Conservation (phyloP, 2,113 vertebrate species). For the Callipepla californica region DNA sequence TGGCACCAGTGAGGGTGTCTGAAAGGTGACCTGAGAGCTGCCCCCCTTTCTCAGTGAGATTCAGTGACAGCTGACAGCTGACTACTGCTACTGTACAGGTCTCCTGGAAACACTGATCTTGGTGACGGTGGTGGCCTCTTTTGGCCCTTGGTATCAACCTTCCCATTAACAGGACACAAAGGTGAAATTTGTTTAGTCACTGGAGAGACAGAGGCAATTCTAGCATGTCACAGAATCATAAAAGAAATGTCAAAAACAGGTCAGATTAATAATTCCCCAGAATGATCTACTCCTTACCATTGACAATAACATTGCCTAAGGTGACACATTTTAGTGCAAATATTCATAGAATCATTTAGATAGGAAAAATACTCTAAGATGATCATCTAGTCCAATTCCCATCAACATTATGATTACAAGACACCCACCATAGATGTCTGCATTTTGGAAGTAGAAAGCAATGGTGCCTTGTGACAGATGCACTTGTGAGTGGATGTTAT, state of each 20-base stretch:
- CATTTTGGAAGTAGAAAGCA: background rate
- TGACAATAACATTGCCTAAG: background rate
- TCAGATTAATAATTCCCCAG: background rate
- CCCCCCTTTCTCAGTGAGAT: background rate
- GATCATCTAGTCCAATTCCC: background rate
- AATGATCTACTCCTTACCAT: background rate
- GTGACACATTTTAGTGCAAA: background rate
- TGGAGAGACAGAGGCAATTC: background rate
- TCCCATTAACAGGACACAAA: background rate
- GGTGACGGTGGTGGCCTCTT: background rate
- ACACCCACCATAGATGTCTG: background rate
- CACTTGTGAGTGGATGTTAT: background rate
- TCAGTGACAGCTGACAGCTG: background rate
- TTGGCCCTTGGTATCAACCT: background rate
- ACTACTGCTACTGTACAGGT: background rate
- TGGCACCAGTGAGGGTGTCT: background rate
- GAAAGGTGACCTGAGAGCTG: background rate
- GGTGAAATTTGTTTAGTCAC: background rate
- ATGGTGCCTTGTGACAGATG: background rate
- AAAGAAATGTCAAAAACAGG: background rate
- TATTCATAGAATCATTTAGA: background rate
- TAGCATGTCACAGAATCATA: background rate
- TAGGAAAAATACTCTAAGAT: background rate
- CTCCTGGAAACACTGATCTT: background rate
- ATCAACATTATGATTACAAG: background rate